phyloP scores from a whole-genome alignment of 23 tunicate genomes.

The Styela plicata region DNA sequence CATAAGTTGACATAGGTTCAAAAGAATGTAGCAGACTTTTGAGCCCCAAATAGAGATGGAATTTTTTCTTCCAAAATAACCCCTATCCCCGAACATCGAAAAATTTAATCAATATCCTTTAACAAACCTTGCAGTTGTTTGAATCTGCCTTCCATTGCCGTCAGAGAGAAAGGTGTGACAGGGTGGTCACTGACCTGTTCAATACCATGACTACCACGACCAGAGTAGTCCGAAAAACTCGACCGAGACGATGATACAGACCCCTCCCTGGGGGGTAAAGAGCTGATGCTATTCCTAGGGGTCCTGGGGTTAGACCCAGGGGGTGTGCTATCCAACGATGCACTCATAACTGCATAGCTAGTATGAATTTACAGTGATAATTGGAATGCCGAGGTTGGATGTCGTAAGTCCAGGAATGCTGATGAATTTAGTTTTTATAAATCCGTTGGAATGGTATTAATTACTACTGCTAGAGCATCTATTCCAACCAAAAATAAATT shows the following conservation, averaged over 20 bases:
- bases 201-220: slow-evolving; percentile 16
- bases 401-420: neutral
- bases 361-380: neutral
- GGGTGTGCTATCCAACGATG: slow-evolving; percentile 12
- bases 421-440: neutral
- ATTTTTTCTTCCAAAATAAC: too few relatives aligned
- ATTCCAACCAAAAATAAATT: too few relatives aligned
- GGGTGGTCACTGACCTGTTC: slow-evolving; percentile 15
- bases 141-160: slow-evolving; percentile 31
- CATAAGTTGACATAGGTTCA: too few relatives aligned
- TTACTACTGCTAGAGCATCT: neutral
- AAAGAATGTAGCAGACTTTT: too few relatives aligned
- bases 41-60: too few relatives aligned
- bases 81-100: too few relatives aligned
- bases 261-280: neutral
- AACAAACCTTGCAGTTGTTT: slow-evolving; percentile 32
- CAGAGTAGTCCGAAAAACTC: slow-evolving; percentile 20
- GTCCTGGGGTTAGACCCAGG: slow-evolving; percentile 39
- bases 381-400: too few relatives aligned
- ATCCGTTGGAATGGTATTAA: neutral
- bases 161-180: slow-evolving; percentile 15
- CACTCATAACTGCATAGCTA: slow-evolving; percentile 27
- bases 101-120: too few relatives aligned
- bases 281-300: slow-evolving; percentile 32
- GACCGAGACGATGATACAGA: neutral